Base-by-base conservation (phyloP, 2,113 vertebrate species). In the Gavia stellata region DNA sequence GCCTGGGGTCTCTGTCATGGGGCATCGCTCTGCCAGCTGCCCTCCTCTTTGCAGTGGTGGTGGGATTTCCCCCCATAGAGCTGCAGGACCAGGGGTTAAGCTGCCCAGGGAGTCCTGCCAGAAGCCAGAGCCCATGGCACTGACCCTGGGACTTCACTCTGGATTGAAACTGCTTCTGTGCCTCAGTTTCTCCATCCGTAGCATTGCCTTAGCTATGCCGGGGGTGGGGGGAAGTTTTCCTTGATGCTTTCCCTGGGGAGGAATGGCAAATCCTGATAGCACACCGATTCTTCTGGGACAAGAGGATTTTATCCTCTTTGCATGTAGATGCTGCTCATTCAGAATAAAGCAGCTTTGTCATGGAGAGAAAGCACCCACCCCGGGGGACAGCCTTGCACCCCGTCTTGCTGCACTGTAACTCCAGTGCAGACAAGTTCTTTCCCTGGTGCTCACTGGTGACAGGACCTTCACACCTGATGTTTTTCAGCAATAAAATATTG, bases 161-260 rank as follows among this genome's bases (percentile, higher is more conserved):
- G 31, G 7, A 77, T 84, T 89, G 42, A 8, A 73, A 9, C 26
- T 53, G 24, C 45, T 59, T 78, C 24, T 14, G 12, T 70, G 80
- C 73, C 83, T 89, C 92, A 53, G 28, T 94, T 92, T 95, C 77
- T 71, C 56, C 44, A 42, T 4, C 47, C 1, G 0, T 33, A 84
- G 12, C 52, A 49, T 17, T 7, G 14, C 20, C 59, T 71, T 40
- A 59, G 25, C 23, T 86, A 15, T 36, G 18, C 9, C 0, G 0
- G 10, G 4, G 3, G 0, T 6, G 14, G 17, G 17, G 15, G 16
- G 4, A 63, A 40, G 3, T 11, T 56, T 75, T 74, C 21, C 53
- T 53, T 63, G 31, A 28, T 61, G 24, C 10, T 53, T 78, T 72
- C 36, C 10, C 14, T 20, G 14, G 13, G 36, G 7, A 79, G 44